Evolutionary conservation across 2,888 invertebrate species (phyloP), one percentile per base, ranked within the genome.

Genomic region (Danaus chrysippus): DNA sequence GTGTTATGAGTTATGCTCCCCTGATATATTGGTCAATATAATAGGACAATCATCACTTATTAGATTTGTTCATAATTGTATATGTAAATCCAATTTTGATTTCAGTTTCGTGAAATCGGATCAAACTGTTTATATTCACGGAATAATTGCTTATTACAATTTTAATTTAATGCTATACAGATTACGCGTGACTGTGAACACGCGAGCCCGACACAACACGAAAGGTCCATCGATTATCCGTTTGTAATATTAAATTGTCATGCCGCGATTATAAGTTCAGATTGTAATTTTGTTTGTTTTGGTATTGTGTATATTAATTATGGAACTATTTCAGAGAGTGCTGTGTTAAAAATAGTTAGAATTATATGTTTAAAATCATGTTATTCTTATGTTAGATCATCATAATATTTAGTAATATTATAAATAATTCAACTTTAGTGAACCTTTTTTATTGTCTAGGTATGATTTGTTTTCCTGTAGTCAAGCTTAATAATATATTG

Each of bases 171-270:
- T 58, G 41, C 15, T 57, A 64, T 62, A 66, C 42, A n/a, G 23
- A 62, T 62, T 58, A 60, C 60, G 54, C 64, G 66, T 66, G 64
- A 60, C 64, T 53, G 10, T 19, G 12, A 19, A 42, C 66, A 66
- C 58, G 64, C 66, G 46, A 54, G 56, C 49, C 53, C 56, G 46
- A 56, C 56, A 56, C 46, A 44, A 17, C 59, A 59, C 56, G 63
- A 56, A 57, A 63, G 53, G 12, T 44, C 19, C 54, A 59, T 59
- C 55, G 58, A 62, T 56, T 44, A 54, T 46, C 43, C 9, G 10
- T 44, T 41, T 41, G 23, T 62, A 34, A 55, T 42, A 42, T 11
- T 42, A 19, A 41, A 49, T 42, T 56, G 42, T 49, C 15, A 52
- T 23, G 54, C 17, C 17, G 12, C 11, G 11, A 17, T 17, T 13